Conservation (phyloP, 2,888 invertebrate species). For the Mythimna loreyi region DNA sequence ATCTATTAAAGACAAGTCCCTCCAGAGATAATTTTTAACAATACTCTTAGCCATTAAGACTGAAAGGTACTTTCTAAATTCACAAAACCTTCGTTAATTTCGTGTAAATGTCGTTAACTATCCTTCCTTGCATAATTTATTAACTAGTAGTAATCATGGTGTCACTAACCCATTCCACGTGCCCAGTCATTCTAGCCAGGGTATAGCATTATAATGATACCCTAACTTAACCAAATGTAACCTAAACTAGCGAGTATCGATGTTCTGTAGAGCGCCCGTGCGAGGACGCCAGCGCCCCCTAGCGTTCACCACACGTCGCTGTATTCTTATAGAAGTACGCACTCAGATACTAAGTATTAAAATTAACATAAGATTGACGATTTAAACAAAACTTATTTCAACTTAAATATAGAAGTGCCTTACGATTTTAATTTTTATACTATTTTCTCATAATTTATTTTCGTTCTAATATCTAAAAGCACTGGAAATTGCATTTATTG, state of each 20-base stretch:
- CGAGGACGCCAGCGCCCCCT: constrained; percentile 47
- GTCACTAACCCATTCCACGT: constrained; percentile 85
- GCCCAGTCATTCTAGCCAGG: constrained; percentile 87
- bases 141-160: constrained; percentile 73
- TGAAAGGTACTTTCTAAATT: constrained; percentile 83
- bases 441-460: constrained; percentile 76
- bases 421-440: constrained; percentile 88
- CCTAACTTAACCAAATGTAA: constrained; percentile 73
- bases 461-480: constrained; percentile 72
- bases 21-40: constrained; percentile 86
- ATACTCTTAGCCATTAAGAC: constrained; percentile 89
- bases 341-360: constrained; percentile 78
- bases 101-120: constrained; percentile 62
- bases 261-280: constrained; percentile 60
- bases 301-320: constrained; percentile 73
- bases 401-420: constrained; percentile 90
- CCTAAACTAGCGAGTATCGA: constrained; percentile 67
- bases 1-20: constrained; percentile 86
- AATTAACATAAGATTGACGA: constrained; percentile 77
- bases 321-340: constrained; percentile 74
- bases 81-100: constrained; percentile 69
- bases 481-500: constrained; percentile 88
- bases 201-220: constrained; percentile 79
- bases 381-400: constrained; percentile 81
- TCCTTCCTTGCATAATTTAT: constrained; percentile 61